Percentiles rank a stretch among this genome's conserved stretches.
These are phyloP conservation scores for Muscina levida DNA, from an alignment of 2,888 invertebrate species.

Conservation along the genomic window DNA sequence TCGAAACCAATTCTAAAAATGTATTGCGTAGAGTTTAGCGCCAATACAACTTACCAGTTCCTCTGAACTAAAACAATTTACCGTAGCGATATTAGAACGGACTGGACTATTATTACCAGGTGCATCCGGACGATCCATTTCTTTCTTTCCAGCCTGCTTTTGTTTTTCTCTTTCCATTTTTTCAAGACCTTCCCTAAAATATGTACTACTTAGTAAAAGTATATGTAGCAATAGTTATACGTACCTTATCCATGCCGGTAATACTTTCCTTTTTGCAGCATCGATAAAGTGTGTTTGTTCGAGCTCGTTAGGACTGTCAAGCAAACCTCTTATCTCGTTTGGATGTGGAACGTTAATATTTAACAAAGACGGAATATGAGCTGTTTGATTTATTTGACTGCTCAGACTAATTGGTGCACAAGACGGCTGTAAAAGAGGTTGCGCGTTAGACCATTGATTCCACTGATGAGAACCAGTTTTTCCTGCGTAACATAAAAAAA, in stretches of 20 bases:
- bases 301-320: conserved; percentile 33
- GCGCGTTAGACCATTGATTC: conserved; percentile 38
- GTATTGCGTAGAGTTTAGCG: too few species aligned
- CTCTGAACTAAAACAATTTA: conserved; percentile 29
- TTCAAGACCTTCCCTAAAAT: conserved; percentile 87
- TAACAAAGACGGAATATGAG: conserved; percentile 75
- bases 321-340: conserved; percentile 68
- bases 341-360: conserved; percentile 75
- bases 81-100: not conserved
- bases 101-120: conserved; percentile 58
- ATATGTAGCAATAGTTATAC: not conserved
- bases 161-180: conserved; percentile 98
- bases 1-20: too few species aligned
- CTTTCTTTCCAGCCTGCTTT: conserved; percentile 89
- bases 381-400: conserved; percentile 68
- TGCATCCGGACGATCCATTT: conserved; percentile 55
- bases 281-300: conserved; percentile 82
- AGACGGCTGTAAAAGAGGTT: conserved; percentile 63
- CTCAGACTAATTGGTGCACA: conserved; percentile 4
- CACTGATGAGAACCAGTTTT: conserved; percentile 28
- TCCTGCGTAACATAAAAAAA: too few species aligned
- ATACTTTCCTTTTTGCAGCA: conserved; percentile 91
- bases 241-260: conserved; percentile 99
- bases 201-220: not conserved
- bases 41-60: conserved; percentile 1